Evolutionary conservation across 1,140 invertebrate genomes (phyloP), one percentile per base, ranked within the genome.

Genomic region (Brevipalpus yothersi): DNA sequence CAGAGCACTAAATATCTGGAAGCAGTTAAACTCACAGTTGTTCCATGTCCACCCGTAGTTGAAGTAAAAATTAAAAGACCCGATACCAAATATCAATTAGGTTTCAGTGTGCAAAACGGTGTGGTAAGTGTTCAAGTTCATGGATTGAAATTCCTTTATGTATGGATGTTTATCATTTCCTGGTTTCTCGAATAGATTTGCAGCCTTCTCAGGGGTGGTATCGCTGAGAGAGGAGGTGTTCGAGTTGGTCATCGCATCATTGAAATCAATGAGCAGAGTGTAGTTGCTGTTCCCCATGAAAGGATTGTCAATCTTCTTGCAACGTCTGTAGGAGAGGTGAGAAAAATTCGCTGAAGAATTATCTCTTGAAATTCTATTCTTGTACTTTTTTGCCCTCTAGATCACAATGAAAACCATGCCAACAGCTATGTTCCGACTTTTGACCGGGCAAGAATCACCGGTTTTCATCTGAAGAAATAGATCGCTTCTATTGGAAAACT

Each of bases 371-470:
- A 51, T 40, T 53, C 58, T 41, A 10, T 8, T 45, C 43, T 45
- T 17, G 2, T 15, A 19, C 13, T 31, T 47, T 63, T 60, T 55
- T 53, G 57, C 61, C 54, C 79, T 81, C 23, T 76, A 95, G 90
- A 98, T 99, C 67, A 78, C 95, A 63, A 97, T 99, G 93, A 97
- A 96, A 75, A 99, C 94, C 56, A 98, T 98, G 94, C 94, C 94
- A 63, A 98, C 94, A 61, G 97, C 94, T 57, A 97, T 99, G 87
- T 99, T 95, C 77, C 81, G 93, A 67, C 77, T 99, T 70, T 76
- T 99, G 68, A 98, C 94, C 61, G 94, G 94, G 60, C 94, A 98
- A 76, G 94, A 98, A 76, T 90, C 89, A 69, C 94, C 94, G 66
- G 86, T 95, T 73, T 98, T 95, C 75, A 96, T 98, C 65, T 80